A percentile compares a stretch with the other conserved stretches of the same genome.
Evolutionary conservation across 2,888 invertebrate species (phyloP).

Genomic region (Andrena minutula): DNA sequence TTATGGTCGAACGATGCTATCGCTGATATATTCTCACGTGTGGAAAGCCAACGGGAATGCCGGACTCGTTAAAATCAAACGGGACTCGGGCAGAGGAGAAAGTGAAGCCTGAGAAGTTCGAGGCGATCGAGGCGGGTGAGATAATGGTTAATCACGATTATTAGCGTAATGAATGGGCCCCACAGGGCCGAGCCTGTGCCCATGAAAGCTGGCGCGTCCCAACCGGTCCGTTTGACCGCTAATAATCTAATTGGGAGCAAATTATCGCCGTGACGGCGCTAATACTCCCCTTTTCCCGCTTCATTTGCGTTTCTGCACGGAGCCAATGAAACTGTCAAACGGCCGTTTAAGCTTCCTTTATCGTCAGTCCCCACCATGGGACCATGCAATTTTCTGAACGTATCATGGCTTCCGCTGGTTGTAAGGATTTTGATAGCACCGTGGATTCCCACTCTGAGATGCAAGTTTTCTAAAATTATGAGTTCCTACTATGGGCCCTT

Average conservation of each 20-base stretch:
- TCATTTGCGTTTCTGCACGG: constrained; percentile 10
- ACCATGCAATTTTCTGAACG: too few relatives aligned
- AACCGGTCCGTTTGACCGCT: constrained; percentile 30
- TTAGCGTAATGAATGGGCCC: constrained; percentile 58
- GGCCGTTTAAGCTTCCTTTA: too few relatives aligned
- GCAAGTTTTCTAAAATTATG: too few relatives aligned
- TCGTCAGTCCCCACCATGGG: too few relatives aligned
- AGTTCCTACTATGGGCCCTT: too few relatives aligned
- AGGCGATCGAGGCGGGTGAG: constrained; percentile 44
- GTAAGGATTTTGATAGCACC: too few relatives aligned
- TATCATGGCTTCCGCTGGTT: too few relatives aligned
- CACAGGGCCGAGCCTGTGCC: neutral
- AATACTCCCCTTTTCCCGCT: constrained; percentile 10
- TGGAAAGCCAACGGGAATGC: constrained; percentile 40
- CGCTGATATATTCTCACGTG: constrained; percentile 54
- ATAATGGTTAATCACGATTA: constrained; percentile 58
- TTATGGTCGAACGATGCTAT: constrained; percentile 53
- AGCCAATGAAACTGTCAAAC: neutral
- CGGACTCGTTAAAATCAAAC: constrained; percentile 23
- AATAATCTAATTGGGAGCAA: constrained; percentile 48
- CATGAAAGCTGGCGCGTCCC: constrained; percentile 26
- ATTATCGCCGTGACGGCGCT: constrained; percentile 22
- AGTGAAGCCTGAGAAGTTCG: constrained; percentile 42
- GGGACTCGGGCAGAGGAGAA: constrained; percentile 39
- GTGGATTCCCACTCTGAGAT: too few relatives aligned